Percentiles rank a stretch among this genome's conserved stretches.
Conservation (phyloP, 2,888 invertebrate species). For the Hydraecia micacea region DNA sequence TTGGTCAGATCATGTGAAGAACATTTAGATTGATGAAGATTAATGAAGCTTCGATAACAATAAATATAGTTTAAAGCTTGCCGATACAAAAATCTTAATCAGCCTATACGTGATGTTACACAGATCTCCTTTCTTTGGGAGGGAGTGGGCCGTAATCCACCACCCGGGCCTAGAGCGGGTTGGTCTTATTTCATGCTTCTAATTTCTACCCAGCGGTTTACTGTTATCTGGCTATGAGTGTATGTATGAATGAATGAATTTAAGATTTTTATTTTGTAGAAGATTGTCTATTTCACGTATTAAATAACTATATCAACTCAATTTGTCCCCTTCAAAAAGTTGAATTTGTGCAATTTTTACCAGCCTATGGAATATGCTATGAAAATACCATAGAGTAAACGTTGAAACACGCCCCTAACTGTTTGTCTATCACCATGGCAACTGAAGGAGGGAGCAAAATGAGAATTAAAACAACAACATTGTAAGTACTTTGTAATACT, state of each 20-base stretch:
- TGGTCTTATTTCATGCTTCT: background rate
- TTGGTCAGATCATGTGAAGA: too few relatives aligned
- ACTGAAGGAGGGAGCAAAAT: constrained; percentile 31
- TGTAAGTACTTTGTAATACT: constrained; percentile 30
- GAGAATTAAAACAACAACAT: constrained; percentile 40
- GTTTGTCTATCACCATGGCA: constrained; percentile 44
- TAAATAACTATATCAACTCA: background rate
- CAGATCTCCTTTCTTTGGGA: background rate
- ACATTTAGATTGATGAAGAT: too few relatives aligned
- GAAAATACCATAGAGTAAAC: background rate
- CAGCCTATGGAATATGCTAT: background rate
- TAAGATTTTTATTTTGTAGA: too few relatives aligned
- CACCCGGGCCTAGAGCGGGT: background rate
- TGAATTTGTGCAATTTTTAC: background rate
- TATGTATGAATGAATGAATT: background rate
- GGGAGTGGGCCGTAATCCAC: background rate
- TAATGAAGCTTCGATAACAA: background rate
- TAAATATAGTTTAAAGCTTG: too few relatives aligned
- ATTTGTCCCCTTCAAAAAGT: background rate
- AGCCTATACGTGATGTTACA: background rate
- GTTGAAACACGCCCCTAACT: constrained; percentile 30
- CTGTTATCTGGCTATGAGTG: background rate
- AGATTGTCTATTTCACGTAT: background rate
- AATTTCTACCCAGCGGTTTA: too few relatives aligned
- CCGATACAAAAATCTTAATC: background rate